Evolutionary conservation across 2,888 invertebrate genomes (phyloP).

Genomic region (Cataglyphis cursor): DNA sequence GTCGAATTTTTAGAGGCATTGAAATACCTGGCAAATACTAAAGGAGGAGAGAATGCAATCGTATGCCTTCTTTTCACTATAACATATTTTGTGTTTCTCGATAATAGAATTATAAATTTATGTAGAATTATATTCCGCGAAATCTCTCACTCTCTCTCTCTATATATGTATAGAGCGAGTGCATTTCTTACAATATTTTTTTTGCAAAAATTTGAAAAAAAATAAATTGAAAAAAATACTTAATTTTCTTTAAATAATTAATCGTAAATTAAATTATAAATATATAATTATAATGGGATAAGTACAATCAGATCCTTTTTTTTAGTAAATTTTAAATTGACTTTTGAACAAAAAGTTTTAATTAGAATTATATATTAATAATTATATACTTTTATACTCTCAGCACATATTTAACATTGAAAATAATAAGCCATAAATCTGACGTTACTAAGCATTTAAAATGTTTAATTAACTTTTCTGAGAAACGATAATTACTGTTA

Average conservation of each 20-base stretch:
- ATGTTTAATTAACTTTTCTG: background rate
- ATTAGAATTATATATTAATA: background rate
- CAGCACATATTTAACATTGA: background rate
- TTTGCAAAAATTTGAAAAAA: background rate
- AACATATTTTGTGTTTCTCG: background rate
- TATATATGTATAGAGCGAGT: background rate
- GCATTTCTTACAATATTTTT: background rate
- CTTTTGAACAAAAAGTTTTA: background rate
- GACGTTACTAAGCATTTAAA: background rate
- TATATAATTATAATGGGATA: background rate
- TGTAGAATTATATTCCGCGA: background rate
- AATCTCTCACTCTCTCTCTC: background rate
- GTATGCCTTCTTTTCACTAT: background rate
- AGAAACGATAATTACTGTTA: constrained; percentile 18
- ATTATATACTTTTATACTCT: background rate
- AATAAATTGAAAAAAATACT: background rate
- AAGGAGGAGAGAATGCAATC: background rate
- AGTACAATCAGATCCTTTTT: background rate
- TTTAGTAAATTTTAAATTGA: background rate
- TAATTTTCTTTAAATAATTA: background rate
- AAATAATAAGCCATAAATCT: background rate
- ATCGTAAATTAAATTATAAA: background rate
- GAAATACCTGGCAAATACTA: background rate
- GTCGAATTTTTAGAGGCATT: background rate
- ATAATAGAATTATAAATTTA: background rate